A percentile compares a stretch with the other conserved stretches of the same genome.
phyloP scores from a whole-genome alignment of 2,888 invertebrate species.

The Scelioninae gen. 2 region DNA sequence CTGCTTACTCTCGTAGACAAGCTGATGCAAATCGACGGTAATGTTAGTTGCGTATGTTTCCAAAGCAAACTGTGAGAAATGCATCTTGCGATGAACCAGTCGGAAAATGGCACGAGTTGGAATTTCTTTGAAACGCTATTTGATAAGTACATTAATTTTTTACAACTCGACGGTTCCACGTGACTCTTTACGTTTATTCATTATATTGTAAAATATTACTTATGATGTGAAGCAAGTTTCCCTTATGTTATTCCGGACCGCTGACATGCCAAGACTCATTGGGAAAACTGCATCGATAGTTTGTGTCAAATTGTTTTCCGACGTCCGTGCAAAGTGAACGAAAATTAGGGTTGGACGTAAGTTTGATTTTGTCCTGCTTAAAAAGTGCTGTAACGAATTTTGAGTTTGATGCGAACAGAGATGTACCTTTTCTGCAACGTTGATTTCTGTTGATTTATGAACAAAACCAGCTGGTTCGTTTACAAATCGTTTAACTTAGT shows the following conservation, averaged over 20 bases:
- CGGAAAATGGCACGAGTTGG: slow-evolving; percentile 1
- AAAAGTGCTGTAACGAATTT: too few species aligned
- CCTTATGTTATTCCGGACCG: not conserved
- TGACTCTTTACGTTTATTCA: not conserved
- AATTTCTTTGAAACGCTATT: slow-evolving; percentile 17
- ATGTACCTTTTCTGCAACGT: too few species aligned
- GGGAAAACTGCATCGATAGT: not conserved
- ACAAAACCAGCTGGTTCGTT: too few species aligned
- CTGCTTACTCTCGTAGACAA: slow-evolving; percentile 26
- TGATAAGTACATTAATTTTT: slow-evolving; percentile 17
- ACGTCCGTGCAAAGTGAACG: too few species aligned
- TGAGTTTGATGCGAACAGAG: too few species aligned
- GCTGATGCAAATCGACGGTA: slow-evolving; percentile 22
- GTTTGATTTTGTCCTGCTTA: too few species aligned
- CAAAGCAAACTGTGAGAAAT: slow-evolving; percentile 43
- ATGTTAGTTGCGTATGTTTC: slow-evolving; percentile 22
- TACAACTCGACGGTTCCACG: slow-evolving; percentile 11
- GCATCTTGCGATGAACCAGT: slow-evolving; percentile 9
- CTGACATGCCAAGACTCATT: not conserved
- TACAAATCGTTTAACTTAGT: too few species aligned
- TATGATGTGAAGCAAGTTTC: slow-evolving; percentile 19
- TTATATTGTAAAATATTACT: slow-evolving; percentile 20
- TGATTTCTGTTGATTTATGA: too few species aligned
- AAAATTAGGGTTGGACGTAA: too few species aligned
- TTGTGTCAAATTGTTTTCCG: too few species aligned